phyloP scores from a whole-genome alignment of 2,888 invertebrate genomes.

The Crossocerus cetratus region DNA sequence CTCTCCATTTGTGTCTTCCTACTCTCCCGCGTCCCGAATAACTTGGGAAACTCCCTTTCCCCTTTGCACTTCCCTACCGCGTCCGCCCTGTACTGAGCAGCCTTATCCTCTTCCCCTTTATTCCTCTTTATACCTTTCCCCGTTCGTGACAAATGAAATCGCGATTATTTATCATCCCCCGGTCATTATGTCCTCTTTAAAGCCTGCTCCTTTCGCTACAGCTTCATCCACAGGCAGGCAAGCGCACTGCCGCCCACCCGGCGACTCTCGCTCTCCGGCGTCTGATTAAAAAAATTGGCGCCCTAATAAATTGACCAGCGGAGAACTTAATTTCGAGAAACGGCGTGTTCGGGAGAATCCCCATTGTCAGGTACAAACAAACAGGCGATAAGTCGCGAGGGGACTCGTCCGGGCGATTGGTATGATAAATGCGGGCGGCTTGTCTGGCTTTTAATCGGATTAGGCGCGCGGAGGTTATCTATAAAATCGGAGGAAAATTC shows the following conservation, averaged over 20 bases:
- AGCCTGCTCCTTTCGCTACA: slow-evolving; percentile 19
- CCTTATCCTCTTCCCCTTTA: slow-evolving; percentile 20
- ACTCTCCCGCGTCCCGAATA: slow-evolving; percentile 2
- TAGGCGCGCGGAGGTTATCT: too few species aligned
- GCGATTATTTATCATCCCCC: slow-evolving; percentile 53
- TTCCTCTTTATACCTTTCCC: slow-evolving; percentile 16
- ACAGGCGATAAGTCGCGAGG: too few species aligned
- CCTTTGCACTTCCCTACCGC: background rate
- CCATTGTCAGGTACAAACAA: background rate
- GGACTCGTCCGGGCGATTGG: background rate
- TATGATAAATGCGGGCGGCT: background rate
- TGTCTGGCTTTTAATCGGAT: too few species aligned
- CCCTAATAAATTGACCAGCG: background rate
- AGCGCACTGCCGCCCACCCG: background rate
- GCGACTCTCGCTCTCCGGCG: background rate
- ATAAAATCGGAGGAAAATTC: too few species aligned
- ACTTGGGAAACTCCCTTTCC: slow-evolving; percentile 8
- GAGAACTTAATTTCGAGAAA: background rate
- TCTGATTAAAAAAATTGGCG: slow-evolving; percentile 21
- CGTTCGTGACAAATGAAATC: slow-evolving; percentile 47
- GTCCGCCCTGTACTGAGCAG: slow-evolving; percentile 16
- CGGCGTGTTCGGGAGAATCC: background rate
- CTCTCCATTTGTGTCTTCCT: slow-evolving; percentile 47
- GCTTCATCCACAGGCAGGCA: background rate
- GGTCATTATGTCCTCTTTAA: slow-evolving; percentile 27